Percentiles rank a stretch among this genome's conserved stretches.
phyloP scores from a whole-genome alignment of 2,888 invertebrate genomes.

The Dastarcus helophoroides region DNA sequence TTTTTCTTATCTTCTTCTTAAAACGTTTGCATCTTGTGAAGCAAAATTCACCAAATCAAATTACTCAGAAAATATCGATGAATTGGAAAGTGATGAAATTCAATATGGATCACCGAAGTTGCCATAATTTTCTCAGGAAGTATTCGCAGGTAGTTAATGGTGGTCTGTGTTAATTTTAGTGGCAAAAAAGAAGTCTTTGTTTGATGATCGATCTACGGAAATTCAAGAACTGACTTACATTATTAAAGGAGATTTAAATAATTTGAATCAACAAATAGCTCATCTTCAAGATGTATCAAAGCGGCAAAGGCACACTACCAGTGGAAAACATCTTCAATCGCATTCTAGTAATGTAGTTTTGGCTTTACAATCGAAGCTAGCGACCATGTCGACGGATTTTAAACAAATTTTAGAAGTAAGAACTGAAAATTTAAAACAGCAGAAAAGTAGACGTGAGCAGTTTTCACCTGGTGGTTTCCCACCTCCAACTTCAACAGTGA shows the following conservation, averaged over 20 bases:
- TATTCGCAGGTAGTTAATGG: no score
- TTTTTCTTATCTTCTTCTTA: no score
- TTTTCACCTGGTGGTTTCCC: slow-evolving; percentile 65
- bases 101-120: no score
- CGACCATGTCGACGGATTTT: slow-evolving; percentile 94
- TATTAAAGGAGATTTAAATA: slow-evolving; percentile 91
- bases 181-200: slow-evolving; percentile 95
- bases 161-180: slow-evolving; percentile 51
- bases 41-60: no score
- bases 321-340: slow-evolving; percentile 71
- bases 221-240: slow-evolving; percentile 96
- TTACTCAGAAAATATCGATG: no score
- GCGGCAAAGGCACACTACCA: slow-evolving; percentile 49
- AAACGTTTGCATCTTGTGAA: no score
- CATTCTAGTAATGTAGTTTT: slow-evolving; percentile 90
- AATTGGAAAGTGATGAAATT: no score
- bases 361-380: slow-evolving; percentile 85
- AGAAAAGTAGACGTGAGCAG: slow-evolving; percentile 86
- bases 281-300: slow-evolving; percentile 72
- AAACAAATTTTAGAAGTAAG: slow-evolving; percentile 95
- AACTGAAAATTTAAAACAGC: slow-evolving; percentile 94
- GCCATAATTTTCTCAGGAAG: no score
- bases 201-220: slow-evolving; percentile 92
- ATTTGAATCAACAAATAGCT: slow-evolving; percentile 95
- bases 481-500: slow-evolving; percentile 45